A percentile compares a stretch with the other conserved stretches of the same genome.
phyloP scores from a whole-genome alignment of 23 tunicate genomes.

The Trididemnum nubilum region DNA sequence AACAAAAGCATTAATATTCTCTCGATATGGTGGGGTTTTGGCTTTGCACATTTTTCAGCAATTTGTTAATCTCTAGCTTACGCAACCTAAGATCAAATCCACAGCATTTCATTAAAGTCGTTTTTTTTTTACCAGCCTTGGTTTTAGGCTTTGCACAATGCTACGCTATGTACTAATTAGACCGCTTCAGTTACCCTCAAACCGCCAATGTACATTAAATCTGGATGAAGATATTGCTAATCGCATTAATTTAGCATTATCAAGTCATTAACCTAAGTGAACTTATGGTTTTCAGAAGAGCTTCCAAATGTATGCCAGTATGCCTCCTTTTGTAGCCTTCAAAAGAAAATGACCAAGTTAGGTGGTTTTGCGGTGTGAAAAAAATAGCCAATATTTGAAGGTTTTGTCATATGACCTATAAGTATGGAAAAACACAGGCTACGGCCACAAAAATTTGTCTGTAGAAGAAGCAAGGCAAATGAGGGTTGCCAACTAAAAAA shows the following conservation, averaged over 20 bases:
- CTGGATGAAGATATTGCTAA: not conserved
- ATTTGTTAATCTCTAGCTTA: not conserved
- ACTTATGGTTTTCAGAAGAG: not conserved
- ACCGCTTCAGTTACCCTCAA: not conserved
- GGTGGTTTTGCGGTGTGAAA: not conserved
- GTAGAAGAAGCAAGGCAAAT: slow-evolving; percentile 1
- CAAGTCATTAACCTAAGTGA: not conserved
- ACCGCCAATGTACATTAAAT: not conserved
- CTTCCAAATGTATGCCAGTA: not conserved
- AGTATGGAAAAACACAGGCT: not conserved
- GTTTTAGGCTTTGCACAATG: not conserved
- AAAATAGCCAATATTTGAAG: not conserved
- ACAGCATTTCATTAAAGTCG: not conserved
- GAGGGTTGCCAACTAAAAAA: not conserved
- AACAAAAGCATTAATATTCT: not conserved
- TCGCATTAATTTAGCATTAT: not conserved
- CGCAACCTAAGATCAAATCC: not conserved
- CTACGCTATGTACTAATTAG: not conserved
- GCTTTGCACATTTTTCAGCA: not conserved
- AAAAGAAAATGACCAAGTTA: not conserved
- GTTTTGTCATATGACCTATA: not conserved
- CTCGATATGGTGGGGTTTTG: not conserved
- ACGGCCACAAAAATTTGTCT: not conserved
- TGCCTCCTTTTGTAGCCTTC: not conserved
- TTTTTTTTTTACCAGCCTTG: not conserved